Evolutionary conservation across 2,797 vertebrate genomes (phyloP), one percentile per base, ranked within the genome.

Genomic region (Cyclura pinguis): DNA sequence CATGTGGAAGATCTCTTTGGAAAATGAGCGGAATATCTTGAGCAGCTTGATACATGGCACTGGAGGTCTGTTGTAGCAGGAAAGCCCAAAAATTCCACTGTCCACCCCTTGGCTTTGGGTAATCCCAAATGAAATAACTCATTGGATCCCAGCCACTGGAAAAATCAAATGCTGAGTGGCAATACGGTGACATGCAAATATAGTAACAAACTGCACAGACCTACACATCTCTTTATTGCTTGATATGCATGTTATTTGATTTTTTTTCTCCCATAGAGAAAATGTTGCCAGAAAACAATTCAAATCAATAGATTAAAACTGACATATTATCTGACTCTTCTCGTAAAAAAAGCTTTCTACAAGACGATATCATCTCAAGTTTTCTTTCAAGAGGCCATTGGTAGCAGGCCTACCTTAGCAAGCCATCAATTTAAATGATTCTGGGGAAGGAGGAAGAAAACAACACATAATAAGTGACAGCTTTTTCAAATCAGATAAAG

Each of bases 401-500:
- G 82, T 94, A 96, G 94, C 88, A 95, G 0, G 78, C 92, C 93
- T 96, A 96, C 94, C 95, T 94, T 95, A 95, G 96, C 96, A 96
- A 96, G 96, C 96, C 97, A 98, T 98, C 97, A 97, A 97, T 97
- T 98, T 96, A 98, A 97, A 97, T 98, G 97, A 97, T 96, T 97
- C 93, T 94, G 35, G 42, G 62, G 89, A 12, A 80, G n/a, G 78
- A 50, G 59, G 62, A 47, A 96, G 96, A 97, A 97, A 97, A 96
- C 96, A 97, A 97, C 96, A 98, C 97, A 98, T 97, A 98, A 98
- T 98, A 98, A 97, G 97, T 98, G 97, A 98, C 97, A 98, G 98
- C 98, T 98, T 98, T 98, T 98, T 98, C 98, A 98, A 98, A 98
- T 98, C 98, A 98, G 98, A 98, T 98, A 98, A 98, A 98, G 98